phyloP scores from a whole-genome alignment of 2,888 invertebrate species.

The Pantelozetes paolii region DNA sequence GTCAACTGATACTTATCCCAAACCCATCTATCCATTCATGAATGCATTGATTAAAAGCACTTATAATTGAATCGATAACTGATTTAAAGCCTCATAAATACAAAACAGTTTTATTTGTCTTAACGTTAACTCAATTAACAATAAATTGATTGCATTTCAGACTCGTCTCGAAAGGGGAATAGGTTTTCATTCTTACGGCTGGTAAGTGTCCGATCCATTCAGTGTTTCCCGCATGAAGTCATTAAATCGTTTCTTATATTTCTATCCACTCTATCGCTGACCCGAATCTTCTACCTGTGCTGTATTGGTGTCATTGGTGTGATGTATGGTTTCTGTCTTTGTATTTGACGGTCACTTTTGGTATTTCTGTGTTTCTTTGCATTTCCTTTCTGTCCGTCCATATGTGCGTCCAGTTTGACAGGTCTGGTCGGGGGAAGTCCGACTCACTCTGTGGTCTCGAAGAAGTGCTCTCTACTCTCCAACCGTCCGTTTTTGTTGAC shows the following conservation, averaged over 20 bases:
- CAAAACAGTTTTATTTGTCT: too few species aligned
- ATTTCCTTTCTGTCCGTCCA: constrained; percentile 45
- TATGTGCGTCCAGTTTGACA: constrained; percentile 55
- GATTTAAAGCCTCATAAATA: too few species aligned
- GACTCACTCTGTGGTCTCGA: constrained; percentile 56
- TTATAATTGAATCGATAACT: too few species aligned
- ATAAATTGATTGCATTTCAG: not conserved
- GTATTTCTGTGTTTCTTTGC: constrained; percentile 39
- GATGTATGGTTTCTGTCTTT: constrained; percentile 1
- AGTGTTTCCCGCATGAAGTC: constrained; percentile 15
- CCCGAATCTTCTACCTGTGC: not conserved
- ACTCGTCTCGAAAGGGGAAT: constrained; percentile 26
- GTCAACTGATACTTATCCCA: not conserved
- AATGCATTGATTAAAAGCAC: too few species aligned
- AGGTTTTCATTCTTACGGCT: constrained; percentile 53
- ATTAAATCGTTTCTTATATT: constrained; percentile 6
- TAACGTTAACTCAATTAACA: too few species aligned
- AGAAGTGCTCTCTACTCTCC: constrained; percentile 56
- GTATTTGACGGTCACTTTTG: constrained; percentile 31
- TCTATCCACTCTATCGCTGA: not conserved
- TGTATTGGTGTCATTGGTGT: constrained; percentile 22
- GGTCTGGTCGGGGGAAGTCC: constrained; percentile 57
- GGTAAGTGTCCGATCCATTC: constrained; percentile 50
- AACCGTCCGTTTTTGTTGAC: constrained; percentile 58
- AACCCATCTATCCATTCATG: too few species aligned